These are phyloP conservation scores for Karalla daura DNA, from an alignment of 2,797 vertebrate species.

Conservation along the genomic window DNA sequence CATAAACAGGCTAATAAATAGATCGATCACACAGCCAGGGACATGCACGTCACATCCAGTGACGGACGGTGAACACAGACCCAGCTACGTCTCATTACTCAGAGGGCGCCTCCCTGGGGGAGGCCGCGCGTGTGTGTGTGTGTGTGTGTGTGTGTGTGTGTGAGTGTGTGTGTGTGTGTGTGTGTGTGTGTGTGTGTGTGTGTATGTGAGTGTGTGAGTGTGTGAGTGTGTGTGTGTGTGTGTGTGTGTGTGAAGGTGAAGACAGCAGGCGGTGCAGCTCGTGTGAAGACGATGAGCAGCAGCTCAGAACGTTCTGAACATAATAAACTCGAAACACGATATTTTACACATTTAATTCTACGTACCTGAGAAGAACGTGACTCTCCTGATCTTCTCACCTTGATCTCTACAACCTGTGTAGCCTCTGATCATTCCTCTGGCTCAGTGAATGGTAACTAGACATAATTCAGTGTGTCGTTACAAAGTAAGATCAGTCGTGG, in stretches of 20 bases:
- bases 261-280: too few species aligned
- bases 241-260: too few species aligned
- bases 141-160: slow-evolving; percentile 5
- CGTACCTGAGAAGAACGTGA: background rate
- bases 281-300: too few species aligned
- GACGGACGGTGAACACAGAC: slow-evolving; percentile 69
- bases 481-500: too few species aligned
- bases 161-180: too few species aligned
- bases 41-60: slow-evolving; percentile 79
- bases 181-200: too few species aligned
- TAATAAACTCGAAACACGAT: too few species aligned
- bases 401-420: background rate
- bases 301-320: background rate
- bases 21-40: slow-evolving; percentile 78
- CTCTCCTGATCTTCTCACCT: background rate
- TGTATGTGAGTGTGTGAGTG: too few species aligned
- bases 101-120: slow-evolving; percentile 48
- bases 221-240: too few species aligned
- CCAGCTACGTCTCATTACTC: slow-evolving; percentile 75
- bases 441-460: background rate
- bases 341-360: too few species aligned
- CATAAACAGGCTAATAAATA: slow-evolving; percentile 85
- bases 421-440: background rate
- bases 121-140: background rate
- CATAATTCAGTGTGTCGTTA: too few species aligned